Conservation (phyloP, 2,888 invertebrate species). For the Drosophila eohydei region DNA sequence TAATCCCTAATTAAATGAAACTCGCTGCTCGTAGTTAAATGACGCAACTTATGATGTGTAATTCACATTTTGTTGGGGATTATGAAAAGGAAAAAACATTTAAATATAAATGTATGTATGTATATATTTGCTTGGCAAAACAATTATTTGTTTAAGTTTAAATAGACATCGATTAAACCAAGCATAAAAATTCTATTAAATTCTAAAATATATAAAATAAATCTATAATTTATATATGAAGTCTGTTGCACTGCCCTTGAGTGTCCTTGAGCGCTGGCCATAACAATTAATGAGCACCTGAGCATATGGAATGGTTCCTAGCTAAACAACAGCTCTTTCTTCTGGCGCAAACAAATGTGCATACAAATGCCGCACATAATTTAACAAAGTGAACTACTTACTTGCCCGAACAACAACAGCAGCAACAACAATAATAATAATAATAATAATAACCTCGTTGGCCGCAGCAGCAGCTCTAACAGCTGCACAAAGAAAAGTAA, state of each 20-base stretch:
- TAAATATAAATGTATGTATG: background rate
- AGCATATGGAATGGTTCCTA: constrained; percentile 1
- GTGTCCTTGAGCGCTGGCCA: background rate
- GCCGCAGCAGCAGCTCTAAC: constrained; percentile 24
- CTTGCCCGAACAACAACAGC: constrained; percentile 38
- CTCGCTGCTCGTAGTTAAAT: constrained; percentile 60
- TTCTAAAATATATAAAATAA: background rate
- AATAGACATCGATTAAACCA: background rate
- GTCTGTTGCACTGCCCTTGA: background rate
- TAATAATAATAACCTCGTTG: constrained; percentile 59
- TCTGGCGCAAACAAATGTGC: constrained; percentile 36
- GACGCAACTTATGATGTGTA: constrained; percentile 20
- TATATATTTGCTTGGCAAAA: background rate
- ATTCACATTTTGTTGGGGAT: constrained; percentile 21
- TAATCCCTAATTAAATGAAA: constrained; percentile 75
- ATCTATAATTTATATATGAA: background rate
- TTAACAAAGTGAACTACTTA: constrained; percentile 68
- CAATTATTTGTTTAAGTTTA: background rate
- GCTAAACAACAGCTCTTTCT: constrained; percentile 21
- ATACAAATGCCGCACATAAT: constrained; percentile 70
- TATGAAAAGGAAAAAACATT: constrained; percentile 11
- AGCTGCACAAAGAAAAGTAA: constrained; percentile 5
- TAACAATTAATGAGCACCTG: constrained; percentile 31
- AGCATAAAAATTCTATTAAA: background rate
- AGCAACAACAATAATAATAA: constrained; percentile 26